phyloP scores from a whole-genome alignment of 92 coral and sea anemone genomes.

The Siderastrea siderea region DNA sequence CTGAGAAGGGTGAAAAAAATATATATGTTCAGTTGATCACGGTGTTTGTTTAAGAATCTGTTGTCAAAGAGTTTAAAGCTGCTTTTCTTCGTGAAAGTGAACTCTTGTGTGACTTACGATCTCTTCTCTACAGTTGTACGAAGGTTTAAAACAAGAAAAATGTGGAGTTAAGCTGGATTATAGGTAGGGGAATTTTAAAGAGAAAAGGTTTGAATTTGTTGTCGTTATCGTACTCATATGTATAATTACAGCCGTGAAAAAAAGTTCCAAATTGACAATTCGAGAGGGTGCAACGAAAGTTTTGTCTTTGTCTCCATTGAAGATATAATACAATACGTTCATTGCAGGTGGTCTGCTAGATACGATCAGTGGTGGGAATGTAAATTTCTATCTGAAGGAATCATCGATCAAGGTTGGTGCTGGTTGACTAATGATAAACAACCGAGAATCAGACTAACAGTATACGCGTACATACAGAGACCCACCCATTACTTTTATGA shows the following conservation, averaged over 20 bases:
- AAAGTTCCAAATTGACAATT: no score
- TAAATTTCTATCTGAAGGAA: slow-evolving; percentile 97
- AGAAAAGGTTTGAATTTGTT: neutral
- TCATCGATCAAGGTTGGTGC: slow-evolving; percentile 92
- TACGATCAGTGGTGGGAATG: slow-evolving; percentile 99
- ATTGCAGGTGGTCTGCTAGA: slow-evolving; percentile 88
- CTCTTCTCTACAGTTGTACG: slow-evolving; percentile 73
- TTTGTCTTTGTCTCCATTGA: no score
- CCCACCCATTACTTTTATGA: no score
- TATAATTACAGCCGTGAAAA: neutral
- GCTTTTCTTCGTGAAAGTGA: neutral
- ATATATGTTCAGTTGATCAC: no score
- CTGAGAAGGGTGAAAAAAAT: no score
- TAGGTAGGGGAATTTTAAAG: slow-evolving; percentile 52
- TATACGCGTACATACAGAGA: no score
- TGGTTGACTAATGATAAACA: neutral
- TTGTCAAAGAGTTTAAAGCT: neutral
- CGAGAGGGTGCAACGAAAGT: no score
- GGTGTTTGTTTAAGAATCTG: neutral
- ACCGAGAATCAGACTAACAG: neutral
- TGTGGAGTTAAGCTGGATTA: slow-evolving; percentile 97
- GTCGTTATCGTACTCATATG: neutral
- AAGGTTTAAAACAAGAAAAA: slow-evolving; percentile 91
- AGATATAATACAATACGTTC: neutral
- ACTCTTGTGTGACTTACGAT: neutral